Conservation (phyloP, 2,797 vertebrate genomes). For the Erithacus rubecula region DNA sequence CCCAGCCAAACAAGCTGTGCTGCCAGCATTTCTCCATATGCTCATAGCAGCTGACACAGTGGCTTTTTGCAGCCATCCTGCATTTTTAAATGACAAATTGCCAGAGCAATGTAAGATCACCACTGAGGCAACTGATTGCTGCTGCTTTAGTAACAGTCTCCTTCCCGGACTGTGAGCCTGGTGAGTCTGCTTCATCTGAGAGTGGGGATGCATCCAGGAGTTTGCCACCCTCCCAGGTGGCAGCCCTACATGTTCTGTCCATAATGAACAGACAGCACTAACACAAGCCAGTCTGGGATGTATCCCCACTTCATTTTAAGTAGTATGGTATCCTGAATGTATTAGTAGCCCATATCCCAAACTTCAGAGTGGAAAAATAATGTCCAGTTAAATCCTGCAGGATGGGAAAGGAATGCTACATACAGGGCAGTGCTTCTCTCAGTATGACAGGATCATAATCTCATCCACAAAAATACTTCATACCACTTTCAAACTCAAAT, state of each 20-base stretch:
- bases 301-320: background rate
- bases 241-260: background rate
- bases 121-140: background rate
- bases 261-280: background rate
- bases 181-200: accelerated
- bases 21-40: background rate
- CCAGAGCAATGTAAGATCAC: background rate
- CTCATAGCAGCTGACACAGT: background rate
- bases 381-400: background rate
- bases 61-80: background rate
- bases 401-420: background rate
- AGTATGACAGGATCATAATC: background rate
- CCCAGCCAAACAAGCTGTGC: background rate
- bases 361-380: background rate
- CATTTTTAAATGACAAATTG: background rate
- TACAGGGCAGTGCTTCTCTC: background rate
- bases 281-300: accelerated
- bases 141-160: background rate
- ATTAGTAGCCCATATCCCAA: background rate
- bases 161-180: background rate
- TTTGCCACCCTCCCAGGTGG: background rate
- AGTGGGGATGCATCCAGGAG: background rate
- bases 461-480: background rate
- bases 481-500: background rate
- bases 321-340: background rate